Base-by-base conservation (phyloP, 2,797 vertebrate genomes). In the Nannoperca australis region DNA sequence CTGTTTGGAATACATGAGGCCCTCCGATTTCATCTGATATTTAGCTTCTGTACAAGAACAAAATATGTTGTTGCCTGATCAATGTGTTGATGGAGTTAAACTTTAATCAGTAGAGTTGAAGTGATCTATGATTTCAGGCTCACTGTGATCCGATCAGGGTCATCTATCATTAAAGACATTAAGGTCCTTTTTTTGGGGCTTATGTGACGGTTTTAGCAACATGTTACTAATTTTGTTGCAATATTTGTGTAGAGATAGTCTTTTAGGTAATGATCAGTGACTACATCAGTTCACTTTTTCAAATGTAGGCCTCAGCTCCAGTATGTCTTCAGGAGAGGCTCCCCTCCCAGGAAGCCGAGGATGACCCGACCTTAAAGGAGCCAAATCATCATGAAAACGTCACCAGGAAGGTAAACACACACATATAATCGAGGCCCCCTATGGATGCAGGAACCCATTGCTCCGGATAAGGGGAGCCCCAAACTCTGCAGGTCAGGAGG, bases 391-490 rank as follows among this genome's bases (percentile, higher is more conserved):
- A 50, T 17, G 13, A 71, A 62, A 61, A 50, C 1, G 3, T 62
- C 79, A 30, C 38, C 36, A 32, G 51, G 70, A 76, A 68, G 70
- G 67, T 73, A 82, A 88, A 90, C 71, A 84, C 66, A 60, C 70
- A 70, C 64, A 70, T 60, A 71, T 49, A 74, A 82, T 30, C 38
- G 3, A 34, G 44, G 34, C 22, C 65, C 64, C 83, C 73, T 42
- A 12, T 12, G 62, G 72, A 18, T 60, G 67, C 30, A 50, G 78
- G 85, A 61, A 79, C 87, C 70, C 83, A 17, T 13, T 10, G 15
- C 70, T 63, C 32, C 18, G 51, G 79, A 65, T 54, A 30, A 64
- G 67, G 45, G 75, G 67, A 81, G 64, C 82, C 86, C 83, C 64
- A 62, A 20, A 30, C 85, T 47, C 86, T 47, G 78, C 79, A 73